Evolutionary conservation across 1,140 invertebrate genomes (phyloP).

Genomic region (Eufriesea mexicana): DNA sequence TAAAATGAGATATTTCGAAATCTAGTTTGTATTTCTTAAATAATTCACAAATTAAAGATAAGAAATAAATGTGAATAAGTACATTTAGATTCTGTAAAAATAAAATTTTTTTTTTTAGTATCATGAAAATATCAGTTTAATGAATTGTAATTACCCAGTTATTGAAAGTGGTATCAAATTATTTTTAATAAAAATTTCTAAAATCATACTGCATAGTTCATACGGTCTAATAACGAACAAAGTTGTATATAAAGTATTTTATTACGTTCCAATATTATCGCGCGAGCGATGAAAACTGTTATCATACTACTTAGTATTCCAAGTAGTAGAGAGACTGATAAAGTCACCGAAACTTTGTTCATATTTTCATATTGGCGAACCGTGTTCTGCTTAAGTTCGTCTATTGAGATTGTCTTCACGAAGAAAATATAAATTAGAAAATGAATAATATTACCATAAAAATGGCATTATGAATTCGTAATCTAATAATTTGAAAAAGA

Average conservation of each 20-base stretch:
- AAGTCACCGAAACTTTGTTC: neutral
- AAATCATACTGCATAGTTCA: neutral
- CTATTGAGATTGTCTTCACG: neutral
- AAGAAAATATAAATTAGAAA: neutral
- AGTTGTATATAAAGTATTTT: neutral
- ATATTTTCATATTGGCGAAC: neutral
- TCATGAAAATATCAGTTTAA: too few relatives aligned
- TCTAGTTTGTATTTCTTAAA: too few relatives aligned
- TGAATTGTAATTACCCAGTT: too few relatives aligned
- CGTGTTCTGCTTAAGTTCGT: neutral
- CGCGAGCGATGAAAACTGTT: neutral
- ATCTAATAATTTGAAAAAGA: neutral
- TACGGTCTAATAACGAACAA: neutral
- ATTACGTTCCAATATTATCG: neutral
- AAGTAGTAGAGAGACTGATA: neutral
- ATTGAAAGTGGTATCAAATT: too few relatives aligned
- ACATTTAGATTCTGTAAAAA: too few relatives aligned
- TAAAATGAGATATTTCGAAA: too few relatives aligned
- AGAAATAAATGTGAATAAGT: too few relatives aligned
- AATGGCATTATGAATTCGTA: neutral
- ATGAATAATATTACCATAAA: neutral
- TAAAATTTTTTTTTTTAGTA: too few relatives aligned
- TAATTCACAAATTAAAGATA: too few relatives aligned
- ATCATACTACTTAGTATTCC: neutral
- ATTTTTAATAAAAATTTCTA: too few relatives aligned